phyloP scores from a whole-genome alignment of 2,113 vertebrate species.

The Neolamprologus brichardi region DNA sequence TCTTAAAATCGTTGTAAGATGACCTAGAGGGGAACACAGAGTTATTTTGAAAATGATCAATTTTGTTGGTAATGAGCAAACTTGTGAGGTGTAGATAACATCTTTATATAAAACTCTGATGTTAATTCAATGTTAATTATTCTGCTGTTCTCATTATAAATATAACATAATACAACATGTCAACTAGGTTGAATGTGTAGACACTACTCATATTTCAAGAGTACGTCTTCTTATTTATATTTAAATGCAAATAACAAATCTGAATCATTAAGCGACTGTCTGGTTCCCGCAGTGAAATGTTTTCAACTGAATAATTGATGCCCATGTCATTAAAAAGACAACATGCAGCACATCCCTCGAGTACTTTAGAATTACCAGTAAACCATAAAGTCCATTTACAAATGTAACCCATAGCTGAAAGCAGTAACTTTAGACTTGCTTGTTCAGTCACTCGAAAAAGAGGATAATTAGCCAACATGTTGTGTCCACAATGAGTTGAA shows the following conservation, averaged over 20 bases:
- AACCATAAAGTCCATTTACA: neutral
- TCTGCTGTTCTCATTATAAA: neutral
- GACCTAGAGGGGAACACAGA: neutral
- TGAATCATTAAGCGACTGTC: neutral
- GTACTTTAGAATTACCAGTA: neutral
- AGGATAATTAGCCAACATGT: rapidly evolving
- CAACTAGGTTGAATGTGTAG: neutral
- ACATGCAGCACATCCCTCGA: neutral
- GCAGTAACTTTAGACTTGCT: neutral
- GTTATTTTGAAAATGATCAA: neutral
- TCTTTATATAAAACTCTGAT: neutral
- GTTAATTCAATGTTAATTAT: neutral
- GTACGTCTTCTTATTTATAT: neutral
- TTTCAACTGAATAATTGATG: neutral
- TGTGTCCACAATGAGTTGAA: neutral
- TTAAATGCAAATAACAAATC: neutral
- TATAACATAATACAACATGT: neutral
- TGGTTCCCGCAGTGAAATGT: neutral
- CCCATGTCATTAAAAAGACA: neutral
- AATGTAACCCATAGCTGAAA: neutral
- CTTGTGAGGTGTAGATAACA: neutral
- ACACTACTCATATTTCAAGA: neutral
- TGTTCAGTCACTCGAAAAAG: rapidly evolving
- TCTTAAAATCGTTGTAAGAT: neutral
- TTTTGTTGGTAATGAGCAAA: neutral